Conservation (phyloP, 2,888 invertebrate genomes). For the Lithophane semibrunnea region DNA sequence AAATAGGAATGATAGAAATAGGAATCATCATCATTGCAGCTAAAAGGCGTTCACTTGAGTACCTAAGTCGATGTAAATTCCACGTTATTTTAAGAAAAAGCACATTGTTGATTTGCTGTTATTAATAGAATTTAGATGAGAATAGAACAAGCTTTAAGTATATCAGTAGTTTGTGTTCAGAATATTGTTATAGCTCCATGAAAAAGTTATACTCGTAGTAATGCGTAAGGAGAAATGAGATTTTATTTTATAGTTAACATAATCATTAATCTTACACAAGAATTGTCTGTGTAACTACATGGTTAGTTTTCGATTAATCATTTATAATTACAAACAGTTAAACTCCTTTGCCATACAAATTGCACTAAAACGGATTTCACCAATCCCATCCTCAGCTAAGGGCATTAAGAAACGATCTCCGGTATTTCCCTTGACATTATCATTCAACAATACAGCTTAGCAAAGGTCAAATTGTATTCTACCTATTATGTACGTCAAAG, state of each 20-base stretch:
- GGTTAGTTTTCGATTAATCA: conserved; percentile 16
- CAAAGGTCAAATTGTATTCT: conserved; percentile 73
- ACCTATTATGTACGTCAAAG: conserved; percentile 58
- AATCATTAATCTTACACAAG: neutral
- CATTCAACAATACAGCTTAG: conserved; percentile 62
- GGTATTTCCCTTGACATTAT: conserved; percentile 81
- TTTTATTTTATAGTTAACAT: neutral
- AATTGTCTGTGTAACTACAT: neutral
- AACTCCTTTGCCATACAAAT: conserved; percentile 33
- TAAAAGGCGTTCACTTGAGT: neutral
- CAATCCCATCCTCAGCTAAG: conserved; percentile 51
- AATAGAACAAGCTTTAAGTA: neutral
- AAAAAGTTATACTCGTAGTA: neutral
- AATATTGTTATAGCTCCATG: neutral
- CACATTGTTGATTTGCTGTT: neutral
- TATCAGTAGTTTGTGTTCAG: neutral
- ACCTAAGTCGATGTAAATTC: neutral
- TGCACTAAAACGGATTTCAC: conserved; percentile 49
- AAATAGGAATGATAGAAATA: neutral
- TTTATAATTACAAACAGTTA: conserved; percentile 27
- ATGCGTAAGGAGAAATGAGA: neutral
- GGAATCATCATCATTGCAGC: neutral
- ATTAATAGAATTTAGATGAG: neutral
- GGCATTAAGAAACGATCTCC: conserved; percentile 68
- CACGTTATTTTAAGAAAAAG: neutral